A percentile compares a stretch with the other conserved stretches of the same genome.
These are phyloP conservation scores for Coenonympha arcania DNA, from an alignment of 2,888 invertebrate species.

Conservation along the genomic window DNA sequence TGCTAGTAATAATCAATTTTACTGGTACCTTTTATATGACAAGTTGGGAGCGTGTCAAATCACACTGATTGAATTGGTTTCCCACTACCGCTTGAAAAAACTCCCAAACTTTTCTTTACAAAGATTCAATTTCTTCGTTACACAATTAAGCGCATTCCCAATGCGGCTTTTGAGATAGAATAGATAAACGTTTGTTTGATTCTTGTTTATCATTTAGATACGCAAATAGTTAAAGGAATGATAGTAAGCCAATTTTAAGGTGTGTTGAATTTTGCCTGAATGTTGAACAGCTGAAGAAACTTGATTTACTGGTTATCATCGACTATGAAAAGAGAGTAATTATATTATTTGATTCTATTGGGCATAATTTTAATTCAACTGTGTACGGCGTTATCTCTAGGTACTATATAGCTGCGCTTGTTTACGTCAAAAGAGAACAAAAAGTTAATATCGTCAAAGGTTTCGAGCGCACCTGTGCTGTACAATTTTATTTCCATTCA, in stretches of 20 bases:
- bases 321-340: too few relatives aligned
- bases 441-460: slow-evolving; percentile 73
- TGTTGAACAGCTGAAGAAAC: too few relatives aligned
- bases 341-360: too few relatives aligned
- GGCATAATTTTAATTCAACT: background rate
- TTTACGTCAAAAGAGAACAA: slow-evolving; percentile 40
- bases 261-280: too few relatives aligned
- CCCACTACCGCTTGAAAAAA: slow-evolving; percentile 51
- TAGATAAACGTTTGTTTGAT: background rate
- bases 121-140: slow-evolving; percentile 53
- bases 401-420: slow-evolving; percentile 18
- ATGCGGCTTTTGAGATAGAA: slow-evolving; percentile 17
- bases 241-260: too few relatives aligned
- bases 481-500: slow-evolving; percentile 74
- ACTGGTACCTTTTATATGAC: slow-evolving; percentile 1
- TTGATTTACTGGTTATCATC: too few relatives aligned
- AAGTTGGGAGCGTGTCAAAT: slow-evolving; percentile 47
- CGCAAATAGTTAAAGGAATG: too few relatives aligned
- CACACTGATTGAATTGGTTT: slow-evolving; percentile 64
- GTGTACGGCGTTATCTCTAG: background rate
- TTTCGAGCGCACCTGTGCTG: slow-evolving; percentile 69
- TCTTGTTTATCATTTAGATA: too few relatives aligned
- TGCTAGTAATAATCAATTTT: background rate
- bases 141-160: slow-evolving; percentile 47
- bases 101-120: slow-evolving; percentile 33